phyloP scores from a whole-genome alignment of 1,140 invertebrate species.

The Spodoptera litura region DNA sequence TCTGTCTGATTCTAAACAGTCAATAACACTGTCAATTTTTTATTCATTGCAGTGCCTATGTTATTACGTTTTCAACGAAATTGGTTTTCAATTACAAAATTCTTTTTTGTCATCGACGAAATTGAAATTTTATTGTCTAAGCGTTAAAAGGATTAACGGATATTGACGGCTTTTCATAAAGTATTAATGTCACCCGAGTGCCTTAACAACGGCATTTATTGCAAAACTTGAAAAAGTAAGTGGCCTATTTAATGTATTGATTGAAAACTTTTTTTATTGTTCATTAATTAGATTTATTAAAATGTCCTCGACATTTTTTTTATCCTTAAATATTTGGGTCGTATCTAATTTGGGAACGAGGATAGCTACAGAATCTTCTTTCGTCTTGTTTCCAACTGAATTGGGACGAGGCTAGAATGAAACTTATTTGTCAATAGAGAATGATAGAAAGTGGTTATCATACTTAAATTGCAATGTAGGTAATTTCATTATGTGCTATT shows the following conservation, averaged over 20 bases:
- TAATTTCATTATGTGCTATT: too few species aligned
- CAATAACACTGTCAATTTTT: background rate
- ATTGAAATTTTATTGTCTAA: conserved; percentile 51
- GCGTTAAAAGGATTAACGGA: conserved; percentile 48
- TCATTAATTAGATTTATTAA: background rate
- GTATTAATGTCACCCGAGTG: conserved; percentile 33
- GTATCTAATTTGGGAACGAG: too few species aligned
- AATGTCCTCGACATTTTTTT: too few species aligned
- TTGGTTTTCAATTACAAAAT: conserved; percentile 33
- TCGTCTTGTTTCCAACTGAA: too few species aligned
- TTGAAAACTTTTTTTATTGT: conserved; percentile 22
- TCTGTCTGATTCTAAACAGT: too few species aligned
- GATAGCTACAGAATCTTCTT: too few species aligned
- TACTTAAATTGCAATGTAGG: too few species aligned
- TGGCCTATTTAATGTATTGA: conserved; percentile 16
- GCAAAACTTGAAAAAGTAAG: conserved; percentile 8
- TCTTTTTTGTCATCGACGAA: conserved; percentile 32
- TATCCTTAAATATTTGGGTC: too few species aligned
- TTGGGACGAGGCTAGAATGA: too few species aligned
- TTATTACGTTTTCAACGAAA: conserved; percentile 20
- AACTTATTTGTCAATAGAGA: too few species aligned
- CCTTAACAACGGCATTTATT: conserved; percentile 29
- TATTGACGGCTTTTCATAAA: conserved; percentile 47
- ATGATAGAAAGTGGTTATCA: too few species aligned
- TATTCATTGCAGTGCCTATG: background rate